Conservation (phyloP, 2,888 invertebrate genomes). For the Mythimna lalbum region DNA sequence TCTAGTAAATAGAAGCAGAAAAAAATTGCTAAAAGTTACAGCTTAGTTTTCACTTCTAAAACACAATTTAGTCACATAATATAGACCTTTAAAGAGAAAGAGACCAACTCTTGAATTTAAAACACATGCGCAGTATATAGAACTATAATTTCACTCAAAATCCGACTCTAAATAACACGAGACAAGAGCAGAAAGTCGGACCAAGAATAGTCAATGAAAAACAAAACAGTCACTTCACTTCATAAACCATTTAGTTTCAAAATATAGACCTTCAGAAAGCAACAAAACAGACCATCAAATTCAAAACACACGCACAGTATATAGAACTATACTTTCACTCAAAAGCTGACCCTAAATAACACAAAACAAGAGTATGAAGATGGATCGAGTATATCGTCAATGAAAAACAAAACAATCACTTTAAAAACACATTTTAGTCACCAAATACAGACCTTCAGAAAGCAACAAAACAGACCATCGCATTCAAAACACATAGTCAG, state of each 20-base stretch:
- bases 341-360: too few species aligned
- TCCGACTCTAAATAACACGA: too few species aligned
- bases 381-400: not conserved
- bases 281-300: not conserved
- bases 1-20: too few species aligned
- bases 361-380: too few species aligned
- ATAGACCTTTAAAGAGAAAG: not conserved
- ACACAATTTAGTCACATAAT: not conserved
- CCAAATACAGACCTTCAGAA: not conserved
- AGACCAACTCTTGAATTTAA: not conserved
- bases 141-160: constrained; percentile 18
- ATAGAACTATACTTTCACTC: too few species aligned
- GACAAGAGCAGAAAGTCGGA: too few species aligned
- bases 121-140: not conserved
- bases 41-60: not conserved
- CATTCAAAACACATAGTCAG: not conserved
- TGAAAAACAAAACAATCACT: not conserved
- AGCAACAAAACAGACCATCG: not conserved
- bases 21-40: too few species aligned
- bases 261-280: not conserved
- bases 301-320: not conserved
- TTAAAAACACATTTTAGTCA: not conserved
- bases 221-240: not conserved
- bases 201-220: not conserved
- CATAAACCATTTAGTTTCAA: not conserved